Conservation (phyloP, 2,797 vertebrate genomes). For the Schizopygopsis malacanthus region DNA sequence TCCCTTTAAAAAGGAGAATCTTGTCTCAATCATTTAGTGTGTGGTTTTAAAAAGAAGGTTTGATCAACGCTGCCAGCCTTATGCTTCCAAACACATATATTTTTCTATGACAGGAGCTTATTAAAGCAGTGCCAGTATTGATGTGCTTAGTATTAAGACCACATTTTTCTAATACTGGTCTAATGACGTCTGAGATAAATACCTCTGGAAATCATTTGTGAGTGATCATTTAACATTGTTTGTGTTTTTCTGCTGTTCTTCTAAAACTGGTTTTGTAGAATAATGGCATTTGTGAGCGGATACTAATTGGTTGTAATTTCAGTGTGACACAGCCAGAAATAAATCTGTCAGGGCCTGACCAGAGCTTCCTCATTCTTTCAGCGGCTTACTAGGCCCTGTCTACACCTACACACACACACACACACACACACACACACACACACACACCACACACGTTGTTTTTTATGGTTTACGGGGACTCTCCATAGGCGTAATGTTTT, state of each 20-base stretch:
- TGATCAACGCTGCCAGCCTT: constrained; percentile 3
- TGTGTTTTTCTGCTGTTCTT: constrained; percentile 43
- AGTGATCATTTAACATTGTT: constrained; percentile 28
- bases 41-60: background rate
- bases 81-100: constrained; percentile 11
- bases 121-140: constrained; percentile 31
- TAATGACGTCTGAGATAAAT: constrained; percentile 31
- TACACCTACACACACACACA: constrained; percentile 13
- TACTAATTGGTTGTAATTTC: constrained; percentile 56
- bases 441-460: no score
- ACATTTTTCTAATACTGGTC: constrained; percentile 35
- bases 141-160: constrained; percentile 36
- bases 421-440: background rate
- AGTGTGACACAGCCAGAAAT: constrained; percentile 46
- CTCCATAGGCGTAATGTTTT: no score
- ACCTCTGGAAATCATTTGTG: constrained; percentile 30
- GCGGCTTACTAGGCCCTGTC: constrained; percentile 34
- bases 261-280: constrained; percentile 46
- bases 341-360: constrained; percentile 58
- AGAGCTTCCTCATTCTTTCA: constrained; percentile 46
- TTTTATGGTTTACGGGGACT: no score
- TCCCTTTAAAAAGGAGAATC: background rate
- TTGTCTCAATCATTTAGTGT: background rate
- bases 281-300: constrained; percentile 48
- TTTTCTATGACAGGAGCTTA: constrained; percentile 17